These are phyloP conservation scores for Chromoteleia sp. DNA, from an alignment of 2,888 invertebrate species.

Conservation along the genomic window DNA sequence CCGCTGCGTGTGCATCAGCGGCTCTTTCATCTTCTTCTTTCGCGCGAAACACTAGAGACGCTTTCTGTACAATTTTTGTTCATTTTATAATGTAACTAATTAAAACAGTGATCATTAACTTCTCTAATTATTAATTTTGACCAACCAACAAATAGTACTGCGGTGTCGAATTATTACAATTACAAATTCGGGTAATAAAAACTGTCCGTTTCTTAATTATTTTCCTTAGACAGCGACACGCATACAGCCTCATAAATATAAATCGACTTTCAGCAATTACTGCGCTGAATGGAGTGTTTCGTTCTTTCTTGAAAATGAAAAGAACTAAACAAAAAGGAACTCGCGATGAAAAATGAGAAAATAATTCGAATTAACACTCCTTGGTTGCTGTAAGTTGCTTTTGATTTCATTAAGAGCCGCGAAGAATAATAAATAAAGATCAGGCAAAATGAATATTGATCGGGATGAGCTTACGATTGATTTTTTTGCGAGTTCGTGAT, in stretches of 20 bases:
- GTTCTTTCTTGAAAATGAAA: conserved; percentile 39
- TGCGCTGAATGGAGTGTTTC: conserved; percentile 51
- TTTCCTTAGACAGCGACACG: conserved; percentile 34
- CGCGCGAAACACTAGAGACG: background rate
- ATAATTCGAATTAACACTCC: conserved; percentile 65
- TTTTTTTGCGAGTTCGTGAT: background rate
- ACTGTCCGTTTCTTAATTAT: conserved; percentile 32
- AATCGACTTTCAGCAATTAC: conserved; percentile 82
- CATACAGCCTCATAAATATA: conserved; percentile 81
- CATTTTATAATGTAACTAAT: background rate
- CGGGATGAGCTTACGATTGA: conserved; percentile 6
- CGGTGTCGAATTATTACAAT: background rate
- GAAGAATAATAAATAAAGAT: conserved; percentile 37
- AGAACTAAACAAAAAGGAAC: conserved; percentile 11
- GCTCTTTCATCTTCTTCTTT: conserved; percentile 28
- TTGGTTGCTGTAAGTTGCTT: conserved; percentile 22
- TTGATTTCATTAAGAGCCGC: conserved; percentile 28
- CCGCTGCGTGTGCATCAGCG: conserved; percentile 8
- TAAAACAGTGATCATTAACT: background rate
- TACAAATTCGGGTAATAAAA: conserved; percentile 24
- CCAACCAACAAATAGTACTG: background rate
- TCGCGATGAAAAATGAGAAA: conserved; percentile 56
- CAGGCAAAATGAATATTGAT: conserved; percentile 33
- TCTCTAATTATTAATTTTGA: background rate
- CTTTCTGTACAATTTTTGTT: background rate